Conservation (phyloP, 2,888 invertebrate species). For the Tridacna crocea region DNA sequence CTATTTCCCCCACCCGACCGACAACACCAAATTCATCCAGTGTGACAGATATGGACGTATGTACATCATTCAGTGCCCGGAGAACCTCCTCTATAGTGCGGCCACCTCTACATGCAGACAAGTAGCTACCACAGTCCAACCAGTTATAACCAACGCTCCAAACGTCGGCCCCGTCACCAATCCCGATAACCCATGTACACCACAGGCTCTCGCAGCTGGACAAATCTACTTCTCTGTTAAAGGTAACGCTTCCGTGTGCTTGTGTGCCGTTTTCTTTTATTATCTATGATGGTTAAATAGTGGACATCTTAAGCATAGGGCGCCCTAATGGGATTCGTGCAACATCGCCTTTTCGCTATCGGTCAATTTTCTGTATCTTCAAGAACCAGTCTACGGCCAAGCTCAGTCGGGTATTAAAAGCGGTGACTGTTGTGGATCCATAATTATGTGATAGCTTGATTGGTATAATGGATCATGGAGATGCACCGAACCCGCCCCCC, state of each 20-base stretch:
- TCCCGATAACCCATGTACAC: conserved; percentile 72
- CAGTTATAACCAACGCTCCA: conserved; percentile 16
- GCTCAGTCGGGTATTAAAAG: too few relatives aligned
- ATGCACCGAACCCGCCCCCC: too few relatives aligned
- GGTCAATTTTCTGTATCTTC: too few relatives aligned
- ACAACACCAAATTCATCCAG: conserved; percentile 72
- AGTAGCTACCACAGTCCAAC: conserved; percentile 5
- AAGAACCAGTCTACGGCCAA: too few relatives aligned
- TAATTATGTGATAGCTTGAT: too few relatives aligned
- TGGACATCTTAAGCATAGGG: too few relatives aligned
- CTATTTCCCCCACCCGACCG: conserved; percentile 71
- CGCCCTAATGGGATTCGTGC: too few relatives aligned
- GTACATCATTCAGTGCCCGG: conserved; percentile 75
- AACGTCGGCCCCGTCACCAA: background rate
- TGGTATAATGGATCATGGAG: too few relatives aligned
- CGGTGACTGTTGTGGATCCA: too few relatives aligned
- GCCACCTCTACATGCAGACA: conserved; percentile 55
- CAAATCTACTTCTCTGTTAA: conserved; percentile 73
- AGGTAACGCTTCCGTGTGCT: conserved; percentile 23
- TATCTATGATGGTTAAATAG: too few relatives aligned
- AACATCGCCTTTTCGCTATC: too few relatives aligned
- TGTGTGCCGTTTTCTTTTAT: background rate
- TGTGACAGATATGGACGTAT: conserved; percentile 72
- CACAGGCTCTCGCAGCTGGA: conserved; percentile 65
- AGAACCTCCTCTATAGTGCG: conserved; percentile 61